Conservation (phyloP, 2,888 invertebrate species). For the Nephrotoma appendiculata region DNA sequence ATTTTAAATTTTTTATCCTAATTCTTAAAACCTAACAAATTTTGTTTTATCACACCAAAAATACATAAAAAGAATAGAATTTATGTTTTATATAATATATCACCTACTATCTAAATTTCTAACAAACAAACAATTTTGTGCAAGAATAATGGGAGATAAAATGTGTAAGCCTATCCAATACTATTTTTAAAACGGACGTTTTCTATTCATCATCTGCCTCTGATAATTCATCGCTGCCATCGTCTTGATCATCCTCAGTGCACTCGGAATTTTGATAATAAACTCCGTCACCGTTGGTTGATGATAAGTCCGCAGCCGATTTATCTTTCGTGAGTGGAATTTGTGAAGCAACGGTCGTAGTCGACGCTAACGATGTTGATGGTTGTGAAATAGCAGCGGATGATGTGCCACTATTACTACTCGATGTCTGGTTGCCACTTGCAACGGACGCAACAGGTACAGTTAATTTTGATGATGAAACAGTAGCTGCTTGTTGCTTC, state of each 20-base stretch:
- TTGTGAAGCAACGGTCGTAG: not conserved
- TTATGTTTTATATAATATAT: not conserved
- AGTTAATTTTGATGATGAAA: not conserved
- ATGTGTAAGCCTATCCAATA: not conserved
- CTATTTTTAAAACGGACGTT: not conserved
- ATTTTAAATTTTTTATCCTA: not conserved
- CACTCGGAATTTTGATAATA: conserved; percentile 7
- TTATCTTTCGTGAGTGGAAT: not conserved
- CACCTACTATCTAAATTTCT: not conserved
- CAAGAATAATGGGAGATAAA: not conserved
- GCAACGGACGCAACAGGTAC: not conserved
- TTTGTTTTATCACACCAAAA: not conserved
- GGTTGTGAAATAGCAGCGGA: not conserved
- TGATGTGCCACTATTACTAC: not conserved
- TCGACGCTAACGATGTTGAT: not conserved
- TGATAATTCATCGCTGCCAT: not conserved
- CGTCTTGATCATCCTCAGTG: conserved; percentile 10
- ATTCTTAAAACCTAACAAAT: not conserved
- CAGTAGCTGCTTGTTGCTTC: not conserved
- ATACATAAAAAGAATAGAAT: not conserved
- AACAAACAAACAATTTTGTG: not conserved
- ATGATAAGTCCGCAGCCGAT: not conserved
- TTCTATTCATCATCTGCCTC: conserved; percentile 2
- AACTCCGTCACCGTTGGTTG: not conserved
- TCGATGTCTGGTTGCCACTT: not conserved